A percentile compares a stretch with the other conserved stretches of the same genome.
These are phyloP conservation scores for Zygogramma bicolorata DNA, from an alignment of 2,888 invertebrate species.

Conservation along the genomic window DNA sequence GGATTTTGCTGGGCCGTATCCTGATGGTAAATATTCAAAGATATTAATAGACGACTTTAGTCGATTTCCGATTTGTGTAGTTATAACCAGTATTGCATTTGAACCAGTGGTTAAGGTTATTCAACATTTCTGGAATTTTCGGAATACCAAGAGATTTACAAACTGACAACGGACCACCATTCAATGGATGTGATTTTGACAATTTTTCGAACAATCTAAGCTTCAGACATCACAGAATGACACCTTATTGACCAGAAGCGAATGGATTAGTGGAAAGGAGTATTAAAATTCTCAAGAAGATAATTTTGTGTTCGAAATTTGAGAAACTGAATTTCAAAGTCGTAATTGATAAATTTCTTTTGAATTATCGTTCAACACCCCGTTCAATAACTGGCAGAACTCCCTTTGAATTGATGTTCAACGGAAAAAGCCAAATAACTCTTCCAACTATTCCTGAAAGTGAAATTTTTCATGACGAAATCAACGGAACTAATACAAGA, in stretches of 20 bases:
- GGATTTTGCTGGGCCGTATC: slow-evolving; percentile 21
- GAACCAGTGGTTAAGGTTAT: background rate
- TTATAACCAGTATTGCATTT: background rate
- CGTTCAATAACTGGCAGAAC: background rate
- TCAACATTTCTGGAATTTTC: slow-evolving; percentile 6
- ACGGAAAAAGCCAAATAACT: background rate
- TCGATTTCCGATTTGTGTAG: slow-evolving; percentile 10
- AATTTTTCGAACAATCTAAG: background rate
- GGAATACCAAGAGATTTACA: slow-evolving; percentile 17
- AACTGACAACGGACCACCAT: slow-evolving; percentile 24
- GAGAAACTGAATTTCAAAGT: background rate
- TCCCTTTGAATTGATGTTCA: background rate
- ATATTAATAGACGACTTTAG: slow-evolving; percentile 18
- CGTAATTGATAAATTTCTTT: background rate
- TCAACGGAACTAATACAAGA: background rate
- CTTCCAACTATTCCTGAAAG: background rate
- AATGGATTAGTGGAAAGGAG: slow-evolving; percentile 15
- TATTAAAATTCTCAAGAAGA: background rate
- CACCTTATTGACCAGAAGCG: slow-evolving; percentile 28
- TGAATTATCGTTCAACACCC: background rate
- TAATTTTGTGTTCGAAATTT: background rate
- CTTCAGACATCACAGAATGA: background rate
- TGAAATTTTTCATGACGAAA: background rate
- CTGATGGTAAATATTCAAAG: slow-evolving; percentile 13
- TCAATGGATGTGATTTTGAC: slow-evolving; percentile 16